phyloP scores from a whole-genome alignment of 1,140 invertebrate genomes.

The Ceratoteleas bidentatus region DNA sequence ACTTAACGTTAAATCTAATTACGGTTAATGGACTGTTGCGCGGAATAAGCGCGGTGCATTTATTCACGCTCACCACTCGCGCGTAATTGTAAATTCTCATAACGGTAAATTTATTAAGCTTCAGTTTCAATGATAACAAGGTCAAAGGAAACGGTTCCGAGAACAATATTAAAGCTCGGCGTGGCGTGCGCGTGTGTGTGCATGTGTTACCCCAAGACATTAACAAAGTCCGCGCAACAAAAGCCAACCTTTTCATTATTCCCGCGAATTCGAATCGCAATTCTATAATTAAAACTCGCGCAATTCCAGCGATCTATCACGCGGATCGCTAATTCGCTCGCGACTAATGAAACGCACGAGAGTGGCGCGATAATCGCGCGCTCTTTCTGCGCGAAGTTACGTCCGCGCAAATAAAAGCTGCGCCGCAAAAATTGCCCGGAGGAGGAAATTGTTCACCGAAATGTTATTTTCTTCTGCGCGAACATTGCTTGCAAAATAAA shows the following conservation, averaged over 20 bases:
- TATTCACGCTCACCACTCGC: slow-evolving; percentile 21
- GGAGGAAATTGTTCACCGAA: too few species aligned
- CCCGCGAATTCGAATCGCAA: slow-evolving; percentile 7
- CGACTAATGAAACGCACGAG: background rate
- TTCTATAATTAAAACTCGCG: slow-evolving; percentile 18
- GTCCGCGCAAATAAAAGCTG: too few species aligned
- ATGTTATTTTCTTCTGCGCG: too few species aligned
- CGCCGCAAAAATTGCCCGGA: too few species aligned
- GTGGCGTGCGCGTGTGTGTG: slow-evolving; percentile 19
- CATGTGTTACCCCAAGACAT: slow-evolving; percentile 27
- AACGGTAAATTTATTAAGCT: slow-evolving; percentile 53
- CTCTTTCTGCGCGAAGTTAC: too few species aligned
- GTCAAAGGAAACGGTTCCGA: slow-evolving; percentile 59
- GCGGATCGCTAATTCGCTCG: background rate
- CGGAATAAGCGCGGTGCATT: slow-evolving; percentile 26
- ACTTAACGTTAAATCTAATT: slow-evolving; percentile 33
- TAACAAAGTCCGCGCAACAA: slow-evolving; percentile 19
- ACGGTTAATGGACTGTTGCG: slow-evolving; percentile 28
- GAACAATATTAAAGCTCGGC: slow-evolving; percentile 49
- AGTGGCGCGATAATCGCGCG: background rate
- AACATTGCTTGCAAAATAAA: too few species aligned
- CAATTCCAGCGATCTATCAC: background rate
- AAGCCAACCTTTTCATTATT: slow-evolving; percentile 18
- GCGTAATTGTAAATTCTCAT: slow-evolving; percentile 54
- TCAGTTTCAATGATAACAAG: slow-evolving; percentile 56